Evolutionary conservation across 2,113 vertebrate genomes (phyloP).

Genomic region (pig (Sus scrofa)): DNA sequence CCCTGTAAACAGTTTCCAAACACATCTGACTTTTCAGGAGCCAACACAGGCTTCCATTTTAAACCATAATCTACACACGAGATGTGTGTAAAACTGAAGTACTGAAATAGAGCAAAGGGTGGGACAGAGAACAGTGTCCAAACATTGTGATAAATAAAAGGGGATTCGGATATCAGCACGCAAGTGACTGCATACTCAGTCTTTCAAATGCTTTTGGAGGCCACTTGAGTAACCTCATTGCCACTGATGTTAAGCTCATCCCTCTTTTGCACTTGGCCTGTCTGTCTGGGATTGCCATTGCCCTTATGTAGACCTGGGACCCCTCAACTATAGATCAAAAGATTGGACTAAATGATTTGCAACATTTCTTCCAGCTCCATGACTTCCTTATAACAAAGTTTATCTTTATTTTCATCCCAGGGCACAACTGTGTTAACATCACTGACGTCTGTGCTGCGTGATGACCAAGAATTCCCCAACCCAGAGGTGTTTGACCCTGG

Average conservation of each 20-base stretch:
- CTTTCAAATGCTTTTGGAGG: not conserved
- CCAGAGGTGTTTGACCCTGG: constrained; percentile 61
- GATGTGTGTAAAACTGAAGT: not conserved
- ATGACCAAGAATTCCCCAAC: not conserved
- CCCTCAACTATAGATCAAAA: too few species aligned
- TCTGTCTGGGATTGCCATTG: too few species aligned
- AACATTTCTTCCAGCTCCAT: too few species aligned
- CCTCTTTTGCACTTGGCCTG: not conserved
- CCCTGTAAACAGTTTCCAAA: not conserved
- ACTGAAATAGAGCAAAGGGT: not conserved
- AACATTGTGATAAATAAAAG: not conserved
- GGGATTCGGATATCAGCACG: not conserved
- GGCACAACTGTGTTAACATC: too few species aligned
- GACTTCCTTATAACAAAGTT: too few species aligned
- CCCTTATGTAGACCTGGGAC: too few species aligned
- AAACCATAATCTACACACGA: not conserved
- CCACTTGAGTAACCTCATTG: not conserved
- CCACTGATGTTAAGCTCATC: not conserved
- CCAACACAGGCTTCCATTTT: not conserved
- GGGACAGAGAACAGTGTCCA: not conserved
- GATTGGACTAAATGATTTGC: too few species aligned
- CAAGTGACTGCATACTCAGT: not conserved
- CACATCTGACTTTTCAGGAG: not conserved
- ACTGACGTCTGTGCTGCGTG: not conserved
- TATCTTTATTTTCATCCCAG: too few species aligned